These are phyloP conservation scores for Myotis brandtii DNA, from an alignment of 2,113 vertebrate genomes.

Conservation along the genomic window DNA sequence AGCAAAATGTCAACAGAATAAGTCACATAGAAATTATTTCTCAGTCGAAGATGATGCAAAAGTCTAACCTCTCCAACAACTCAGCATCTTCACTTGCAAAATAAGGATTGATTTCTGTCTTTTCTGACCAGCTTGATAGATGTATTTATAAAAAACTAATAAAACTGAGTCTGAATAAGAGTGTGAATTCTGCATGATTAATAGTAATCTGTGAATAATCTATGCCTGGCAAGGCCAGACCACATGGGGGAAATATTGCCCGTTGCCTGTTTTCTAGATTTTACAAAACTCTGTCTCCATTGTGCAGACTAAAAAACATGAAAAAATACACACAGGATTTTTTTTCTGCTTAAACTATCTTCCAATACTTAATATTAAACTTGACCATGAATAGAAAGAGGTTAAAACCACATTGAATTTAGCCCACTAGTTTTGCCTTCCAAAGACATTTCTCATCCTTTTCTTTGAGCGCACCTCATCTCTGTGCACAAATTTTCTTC, in stretches of 20 bases:
- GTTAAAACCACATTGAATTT: not conserved
- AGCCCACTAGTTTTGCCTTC: not conserved
- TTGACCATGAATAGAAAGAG: not conserved
- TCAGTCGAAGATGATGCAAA: not conserved
- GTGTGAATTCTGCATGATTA: not conserved
- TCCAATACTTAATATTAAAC: constrained; percentile 11
- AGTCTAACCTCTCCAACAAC: accelerated
- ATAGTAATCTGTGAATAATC: not conserved
- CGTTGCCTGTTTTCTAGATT: not conserved
- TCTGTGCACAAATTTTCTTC: not conserved
- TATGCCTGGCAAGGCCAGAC: not conserved
- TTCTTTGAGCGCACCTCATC: not conserved
- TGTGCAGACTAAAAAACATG: not conserved
- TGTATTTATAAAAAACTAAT: not conserved
- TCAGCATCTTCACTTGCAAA: not conserved
- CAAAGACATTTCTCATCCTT: not conserved
- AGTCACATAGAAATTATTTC: not conserved
- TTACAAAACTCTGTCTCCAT: not conserved
- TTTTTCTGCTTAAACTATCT: not conserved
- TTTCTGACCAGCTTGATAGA: not conserved
- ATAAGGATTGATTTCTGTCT: not conserved
- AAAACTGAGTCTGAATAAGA: not conserved
- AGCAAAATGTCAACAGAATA: not conserved
- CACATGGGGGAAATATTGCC: not conserved
- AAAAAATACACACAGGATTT: not conserved